phyloP scores from a whole-genome alignment of 1,140 invertebrate genomes.

The Zophobas morio region DNA sequence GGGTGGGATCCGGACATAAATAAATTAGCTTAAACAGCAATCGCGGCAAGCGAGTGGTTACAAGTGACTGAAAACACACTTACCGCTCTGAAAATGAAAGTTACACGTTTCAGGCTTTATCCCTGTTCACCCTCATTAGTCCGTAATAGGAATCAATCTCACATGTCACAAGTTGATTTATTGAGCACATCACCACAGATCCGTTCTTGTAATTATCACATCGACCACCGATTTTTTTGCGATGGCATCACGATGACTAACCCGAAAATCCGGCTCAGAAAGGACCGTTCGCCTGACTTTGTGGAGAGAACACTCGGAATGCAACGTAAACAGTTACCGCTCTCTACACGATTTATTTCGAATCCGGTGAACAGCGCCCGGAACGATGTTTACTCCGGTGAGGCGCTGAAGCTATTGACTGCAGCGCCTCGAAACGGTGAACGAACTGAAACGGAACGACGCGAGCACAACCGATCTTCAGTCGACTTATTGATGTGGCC shows the following conservation, averaged over 20 bases:
- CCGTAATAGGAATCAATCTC: slow-evolving; percentile 35
- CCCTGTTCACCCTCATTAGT: slow-evolving; percentile 23
- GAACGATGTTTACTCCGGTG: slow-evolving; percentile 45
- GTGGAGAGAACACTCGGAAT: slow-evolving; percentile 23
- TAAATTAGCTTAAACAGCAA: slow-evolving; percentile 22
- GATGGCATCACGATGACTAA: slow-evolving; percentile 3
- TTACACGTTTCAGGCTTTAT: slow-evolving; percentile 32
- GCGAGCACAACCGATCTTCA: slow-evolving; percentile 48
- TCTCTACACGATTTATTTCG: slow-evolving; percentile 20
- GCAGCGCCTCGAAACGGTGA: slow-evolving; percentile 53
- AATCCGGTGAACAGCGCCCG: slow-evolving; percentile 22
- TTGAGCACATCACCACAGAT: slow-evolving; percentile 38
- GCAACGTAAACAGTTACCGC: slow-evolving; percentile 20
- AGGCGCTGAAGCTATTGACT: slow-evolving; percentile 52
- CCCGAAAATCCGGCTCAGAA: background rate
- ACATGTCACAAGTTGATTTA: slow-evolving; percentile 47
- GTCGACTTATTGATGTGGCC: slow-evolving; percentile 56
- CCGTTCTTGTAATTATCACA: slow-evolving; percentile 25
- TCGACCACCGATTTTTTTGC: slow-evolving; percentile 4
- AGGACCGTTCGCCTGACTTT: background rate
- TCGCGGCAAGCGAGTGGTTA: background rate
- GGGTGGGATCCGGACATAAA: background rate
- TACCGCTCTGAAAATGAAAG: slow-evolving; percentile 26
- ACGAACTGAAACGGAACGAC: slow-evolving; percentile 47
- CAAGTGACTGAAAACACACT: slow-evolving; percentile 19